These are phyloP conservation scores for Verasper variegatus DNA, from an alignment of 2,113 vertebrate species.

Conservation along the genomic window DNA sequence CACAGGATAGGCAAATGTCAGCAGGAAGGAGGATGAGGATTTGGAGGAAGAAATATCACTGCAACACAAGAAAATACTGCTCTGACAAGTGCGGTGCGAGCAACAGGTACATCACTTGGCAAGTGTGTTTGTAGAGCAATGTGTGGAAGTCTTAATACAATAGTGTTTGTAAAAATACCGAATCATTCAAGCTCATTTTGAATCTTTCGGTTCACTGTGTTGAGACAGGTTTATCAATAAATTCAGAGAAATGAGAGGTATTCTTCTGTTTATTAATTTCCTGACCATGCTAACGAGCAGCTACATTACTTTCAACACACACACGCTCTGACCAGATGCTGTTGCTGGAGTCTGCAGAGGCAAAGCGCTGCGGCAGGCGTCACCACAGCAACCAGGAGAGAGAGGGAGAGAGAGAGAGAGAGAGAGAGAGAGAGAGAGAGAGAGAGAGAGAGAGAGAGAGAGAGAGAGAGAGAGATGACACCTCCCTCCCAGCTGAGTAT, in stretches of 20 bases:
- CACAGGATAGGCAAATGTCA: conserved; percentile 27
- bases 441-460: conserved; percentile 11
- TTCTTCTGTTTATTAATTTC: not conserved
- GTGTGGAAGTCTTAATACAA: not conserved
- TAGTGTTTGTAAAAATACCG: not conserved
- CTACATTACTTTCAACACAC: not conserved
- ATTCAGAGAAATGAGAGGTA: not conserved
- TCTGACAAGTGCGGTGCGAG: conserved; percentile 40
- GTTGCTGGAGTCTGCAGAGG: conserved; percentile 49
- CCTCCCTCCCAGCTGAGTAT: conserved; percentile 27
- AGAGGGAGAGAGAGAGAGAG: conserved; percentile 16
- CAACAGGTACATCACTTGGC: conserved; percentile 51
- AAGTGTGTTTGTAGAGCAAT: not conserved
- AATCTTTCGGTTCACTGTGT: not conserved
- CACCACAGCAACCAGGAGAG: conserved; percentile 71
- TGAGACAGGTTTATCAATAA: conserved; percentile 10
- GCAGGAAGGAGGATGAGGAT: conserved; percentile 18
- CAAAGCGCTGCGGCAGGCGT: conserved; percentile 59
- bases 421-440: conserved; percentile 6
- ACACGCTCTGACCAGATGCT: conserved; percentile 35
- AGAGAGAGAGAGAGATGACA: conserved; percentile 22
- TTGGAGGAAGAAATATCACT: conserved; percentile 14
- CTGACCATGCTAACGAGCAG: not conserved
- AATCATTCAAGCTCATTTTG: not conserved
- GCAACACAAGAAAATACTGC: conserved; percentile 12